phyloP scores from a whole-genome alignment of 2,113 vertebrate genomes.

The Brachypodius melanocephalos region DNA sequence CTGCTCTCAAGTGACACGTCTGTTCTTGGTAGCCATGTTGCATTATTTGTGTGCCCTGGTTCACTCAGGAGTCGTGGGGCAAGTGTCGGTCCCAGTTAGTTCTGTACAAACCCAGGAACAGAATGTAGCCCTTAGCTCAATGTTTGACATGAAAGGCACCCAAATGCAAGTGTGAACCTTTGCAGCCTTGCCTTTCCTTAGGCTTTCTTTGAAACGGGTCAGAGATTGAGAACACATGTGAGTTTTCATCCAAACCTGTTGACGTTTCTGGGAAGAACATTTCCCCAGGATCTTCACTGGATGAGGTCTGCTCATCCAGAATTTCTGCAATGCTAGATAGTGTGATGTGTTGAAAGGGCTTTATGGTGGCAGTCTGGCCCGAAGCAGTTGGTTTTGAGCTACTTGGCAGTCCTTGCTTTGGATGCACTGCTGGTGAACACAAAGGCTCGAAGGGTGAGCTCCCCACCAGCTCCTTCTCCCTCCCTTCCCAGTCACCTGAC shows the following conservation, averaged over 20 bases:
- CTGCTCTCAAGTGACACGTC: constrained; percentile 25
- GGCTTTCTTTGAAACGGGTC: not conserved
- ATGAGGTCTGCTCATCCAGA: not conserved
- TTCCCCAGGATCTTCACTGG: not conserved
- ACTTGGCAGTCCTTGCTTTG: not conserved
- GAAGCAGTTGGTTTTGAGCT: not conserved
- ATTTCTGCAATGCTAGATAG: not conserved
- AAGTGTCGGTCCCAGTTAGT: not conserved
- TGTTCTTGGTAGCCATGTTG: constrained; percentile 36
- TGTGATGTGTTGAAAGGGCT: not conserved
- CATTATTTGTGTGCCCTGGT: not conserved
- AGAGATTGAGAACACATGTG: not conserved
- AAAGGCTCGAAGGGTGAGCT: not conserved
- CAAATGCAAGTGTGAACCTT: constrained; percentile 15
- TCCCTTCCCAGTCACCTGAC: not conserved
- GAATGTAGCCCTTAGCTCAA: constrained; percentile 15
- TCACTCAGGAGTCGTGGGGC: not conserved
- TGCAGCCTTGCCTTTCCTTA: not conserved
- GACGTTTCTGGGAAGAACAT: not conserved
- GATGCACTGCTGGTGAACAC: not conserved
- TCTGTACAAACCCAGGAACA: not conserved
- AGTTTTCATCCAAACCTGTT: constrained; percentile 17
- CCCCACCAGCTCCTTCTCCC: not conserved
- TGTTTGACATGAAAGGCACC: not conserved
- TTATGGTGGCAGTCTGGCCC: not conserved